Base-by-base conservation (phyloP, 2,888 invertebrate species). In the Phaedon cochleariae region DNA sequence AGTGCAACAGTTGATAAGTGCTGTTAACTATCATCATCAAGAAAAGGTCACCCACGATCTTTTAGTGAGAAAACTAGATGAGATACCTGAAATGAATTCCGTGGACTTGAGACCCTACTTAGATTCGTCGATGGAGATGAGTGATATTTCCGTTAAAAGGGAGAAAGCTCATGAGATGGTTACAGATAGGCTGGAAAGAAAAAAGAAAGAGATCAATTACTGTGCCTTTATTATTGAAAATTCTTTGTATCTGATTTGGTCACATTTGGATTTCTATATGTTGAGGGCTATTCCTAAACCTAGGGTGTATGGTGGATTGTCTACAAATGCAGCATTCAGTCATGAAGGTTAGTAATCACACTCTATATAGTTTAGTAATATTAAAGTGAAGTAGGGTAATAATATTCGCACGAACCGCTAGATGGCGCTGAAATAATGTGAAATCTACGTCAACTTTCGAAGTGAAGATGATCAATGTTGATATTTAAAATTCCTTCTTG, bases 211-310 rank as follows among this genome's bases (percentile, higher is more conserved):
- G 79, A 85, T 90, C 73, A 87, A 86, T 74, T 85, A 88, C 77
- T 87, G 89, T 77, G 85, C 87, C 55, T 88, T 89, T 77, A 90
- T 92, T 62, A 88, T 91, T 20, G 91, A 92, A 78, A 89, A 90
- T 73, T 89, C 90, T 74, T 83, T 93, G 59, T 91, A 92, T 77
- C 86, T 94, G 67, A 85, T 94, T 68, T 93, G 93, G 93, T 87
- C 90, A 58, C 93, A 92, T 82, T 82, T 92, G 57, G 89, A 92
- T 74, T 90, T 89, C 77, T 91, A 90, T 77, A 88, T 92, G 83
- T 83, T 89, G 59, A 86, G 88, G 71, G 86, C 89, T 0, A 86
- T 89, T 59, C 86, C 88, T 17, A 81, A 79, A 71, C 76, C 78
- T 12, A 79, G 77, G 57, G 78, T 74, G 67, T 77, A 75, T 55